Evolutionary conservation across 2,113 vertebrate genomes (phyloP).

Genomic region (Oncorhynchus clarkii): DNA sequence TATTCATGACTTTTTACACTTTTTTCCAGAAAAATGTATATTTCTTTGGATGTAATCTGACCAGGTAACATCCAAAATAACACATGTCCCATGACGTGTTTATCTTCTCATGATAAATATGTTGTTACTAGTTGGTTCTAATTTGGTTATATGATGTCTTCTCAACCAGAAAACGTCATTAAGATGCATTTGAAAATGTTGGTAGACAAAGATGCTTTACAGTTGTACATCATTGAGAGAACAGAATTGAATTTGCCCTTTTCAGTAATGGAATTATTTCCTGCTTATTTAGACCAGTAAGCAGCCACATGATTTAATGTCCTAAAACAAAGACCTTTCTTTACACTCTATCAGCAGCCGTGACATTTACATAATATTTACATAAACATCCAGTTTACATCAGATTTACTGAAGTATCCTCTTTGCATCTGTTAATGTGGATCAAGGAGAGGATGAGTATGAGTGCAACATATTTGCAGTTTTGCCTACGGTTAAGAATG

Average conservation of each 20-base stretch:
- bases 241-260: neutral
- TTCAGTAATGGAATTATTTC: slow-evolving; percentile 13
- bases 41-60: neutral
- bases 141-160: too few relatives aligned
- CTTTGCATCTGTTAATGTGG: slow-evolving; percentile 3
- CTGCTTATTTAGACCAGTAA: neutral
- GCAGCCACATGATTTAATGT: slow-evolving; percentile 26
- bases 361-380: slow-evolving; percentile 28
- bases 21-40: too few relatives aligned
- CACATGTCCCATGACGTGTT: too few relatives aligned
- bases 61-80: neutral
- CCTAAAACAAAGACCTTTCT: slow-evolving; percentile 24
- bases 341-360: neutral
- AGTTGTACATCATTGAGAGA: neutral
- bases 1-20: too few relatives aligned
- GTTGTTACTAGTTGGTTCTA: too few relatives aligned
- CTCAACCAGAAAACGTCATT: too few relatives aligned
- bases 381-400: slow-evolving; percentile 30
- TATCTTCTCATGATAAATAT: too few relatives aligned
- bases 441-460: slow-evolving; percentile 5
- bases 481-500: neutral
- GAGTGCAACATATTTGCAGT: slow-evolving; percentile 7
- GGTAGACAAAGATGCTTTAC: too few relatives aligned
- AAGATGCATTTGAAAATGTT: too few relatives aligned
- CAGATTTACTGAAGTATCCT: slow-evolving; percentile 1